Evolutionary conservation across 2,797 vertebrate genomes (phyloP).

Genomic region (Clarias laeviceps): DNA sequence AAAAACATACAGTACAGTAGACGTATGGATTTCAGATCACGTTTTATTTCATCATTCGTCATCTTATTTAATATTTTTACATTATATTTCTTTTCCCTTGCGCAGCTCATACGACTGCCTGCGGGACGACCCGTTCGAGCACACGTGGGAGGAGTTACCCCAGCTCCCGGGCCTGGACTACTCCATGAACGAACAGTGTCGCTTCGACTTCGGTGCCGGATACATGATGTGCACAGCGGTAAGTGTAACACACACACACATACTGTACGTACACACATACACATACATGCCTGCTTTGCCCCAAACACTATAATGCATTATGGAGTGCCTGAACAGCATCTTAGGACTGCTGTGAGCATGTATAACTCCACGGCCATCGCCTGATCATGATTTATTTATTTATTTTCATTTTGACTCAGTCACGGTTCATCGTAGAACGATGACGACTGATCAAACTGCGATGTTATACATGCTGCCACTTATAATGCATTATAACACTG

Average conservation of each 20-base stretch:
- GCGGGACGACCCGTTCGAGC: slow-evolving; percentile 89
- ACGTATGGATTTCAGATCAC: neutral
- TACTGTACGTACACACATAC: slow-evolving; percentile 22
- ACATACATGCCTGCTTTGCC: neutral
- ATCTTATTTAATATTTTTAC: neutral
- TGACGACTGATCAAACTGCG: slow-evolving; percentile 25
- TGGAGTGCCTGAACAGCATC: slow-evolving; percentile 41
- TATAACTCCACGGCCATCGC: slow-evolving; percentile 48
- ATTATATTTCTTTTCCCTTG: slow-evolving; percentile 2
- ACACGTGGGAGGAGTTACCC: slow-evolving; percentile 88
- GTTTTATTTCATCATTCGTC: neutral
- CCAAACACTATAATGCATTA: slow-evolving; percentile 51
- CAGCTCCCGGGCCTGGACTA: slow-evolving; percentile 91
- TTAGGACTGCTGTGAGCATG: slow-evolving; percentile 52
- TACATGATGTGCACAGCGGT: slow-evolving; percentile 94
- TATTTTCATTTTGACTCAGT: slow-evolving; percentile 44
- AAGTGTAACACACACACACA: slow-evolving; percentile 64
- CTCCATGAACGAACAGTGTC: slow-evolving; percentile 96
- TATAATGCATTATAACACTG: slow-evolving; percentile 50
- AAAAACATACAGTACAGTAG: neutral
- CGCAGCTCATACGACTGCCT: slow-evolving; percentile 87
- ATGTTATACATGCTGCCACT: slow-evolving; percentile 55
- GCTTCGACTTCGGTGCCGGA: slow-evolving; percentile 91
- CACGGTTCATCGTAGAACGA: slow-evolving; percentile 35
- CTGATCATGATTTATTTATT: slow-evolving; percentile 43